Base-by-base conservation (phyloP, 2,888 invertebrate genomes). In the Plutella xylostella region DNA sequence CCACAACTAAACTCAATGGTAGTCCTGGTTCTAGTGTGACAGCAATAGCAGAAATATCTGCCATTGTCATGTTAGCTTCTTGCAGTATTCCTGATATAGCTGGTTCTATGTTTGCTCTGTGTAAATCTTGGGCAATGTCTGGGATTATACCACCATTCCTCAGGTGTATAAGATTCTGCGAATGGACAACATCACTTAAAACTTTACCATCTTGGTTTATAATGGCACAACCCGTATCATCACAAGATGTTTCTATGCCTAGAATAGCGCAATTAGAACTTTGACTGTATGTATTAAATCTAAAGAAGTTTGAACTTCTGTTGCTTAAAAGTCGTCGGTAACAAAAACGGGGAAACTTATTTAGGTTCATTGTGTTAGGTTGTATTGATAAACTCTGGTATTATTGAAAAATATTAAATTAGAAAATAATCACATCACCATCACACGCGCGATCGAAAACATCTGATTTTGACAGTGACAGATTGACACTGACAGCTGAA, bases 211-310 rank as follows among this genome's bases (percentile, higher is more conserved):
- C 65, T 12, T 80, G 83, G 70, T 93, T 89, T 6, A 98, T 89
- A 54, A 98, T 86, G 22, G 96, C 97, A 63, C 93, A 92, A 12
- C 96, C 98, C 1, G 98, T 98, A 65, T 98, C 98, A 83, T 98
- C 98, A 68, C 97, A 98, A 46, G 97, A 97, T 2, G 97, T 96
- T 86, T 98, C 98, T 58, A 98, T 97, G n/a, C 98, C 98, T 45
- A 98, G 82, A 48, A 97, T 74, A 12, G 28, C 28, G n/a, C 28
- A 28, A 12, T 28, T 9, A 9, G 28, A 28, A 28, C n/a, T n/a
- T n/a, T n/a, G n/a, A n/a, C n/a, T n/a, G n/a, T n/a, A n/a, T n/a
- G n/a, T n/a, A n/a, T n/a, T n/a, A n/a, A n/a, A n/a, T n/a, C n/a
- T n/a, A n/a, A n/a, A n/a, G n/a, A n/a, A n/a, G n/a, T n/a, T n/a